phyloP scores from a whole-genome alignment of 2,888 invertebrate genomes.

The Hirtodrosophila duncani region DNA sequence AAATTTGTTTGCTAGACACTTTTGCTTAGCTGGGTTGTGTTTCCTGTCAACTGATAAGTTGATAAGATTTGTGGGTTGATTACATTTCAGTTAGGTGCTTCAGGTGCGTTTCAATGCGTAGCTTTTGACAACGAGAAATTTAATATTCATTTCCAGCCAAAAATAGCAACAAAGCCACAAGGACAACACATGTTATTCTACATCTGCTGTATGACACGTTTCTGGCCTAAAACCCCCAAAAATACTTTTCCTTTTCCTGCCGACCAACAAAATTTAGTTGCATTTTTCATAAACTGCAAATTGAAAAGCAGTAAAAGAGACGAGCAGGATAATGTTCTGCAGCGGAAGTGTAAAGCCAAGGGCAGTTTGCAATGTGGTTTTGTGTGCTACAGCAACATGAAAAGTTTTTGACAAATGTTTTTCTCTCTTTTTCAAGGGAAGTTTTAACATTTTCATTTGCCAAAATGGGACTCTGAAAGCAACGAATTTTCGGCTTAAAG shows the following conservation, averaged over 20 bases:
- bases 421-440: neutral
- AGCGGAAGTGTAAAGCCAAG: slow-evolving; percentile 12
- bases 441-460: too few relatives aligned
- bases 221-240: slow-evolving; percentile 6
- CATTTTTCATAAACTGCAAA: slow-evolving; percentile 19
- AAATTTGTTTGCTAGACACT: slow-evolving; percentile 3
- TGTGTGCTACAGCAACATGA: neutral
- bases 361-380: slow-evolving; percentile 23
- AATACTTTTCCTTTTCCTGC: neutral
- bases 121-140: too few relatives aligned
- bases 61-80: slow-evolving; percentile 33
- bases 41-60: slow-evolving; percentile 10
- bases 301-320: slow-evolving; percentile 1
- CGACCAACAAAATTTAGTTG: slow-evolving; percentile 22
- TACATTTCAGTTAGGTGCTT: neutral
- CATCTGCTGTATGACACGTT: slow-evolving; percentile 8
- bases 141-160: neutral
- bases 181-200: slow-evolving; percentile 6
- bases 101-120: too few relatives aligned
- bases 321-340: neutral
- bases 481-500: too few relatives aligned
- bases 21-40: neutral
- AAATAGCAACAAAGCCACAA: neutral
- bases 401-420: neutral
- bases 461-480: too few relatives aligned